These are phyloP conservation scores for Macrotus californicus DNA, from an alignment of 2,113 vertebrate species.

Conservation along the genomic window DNA sequence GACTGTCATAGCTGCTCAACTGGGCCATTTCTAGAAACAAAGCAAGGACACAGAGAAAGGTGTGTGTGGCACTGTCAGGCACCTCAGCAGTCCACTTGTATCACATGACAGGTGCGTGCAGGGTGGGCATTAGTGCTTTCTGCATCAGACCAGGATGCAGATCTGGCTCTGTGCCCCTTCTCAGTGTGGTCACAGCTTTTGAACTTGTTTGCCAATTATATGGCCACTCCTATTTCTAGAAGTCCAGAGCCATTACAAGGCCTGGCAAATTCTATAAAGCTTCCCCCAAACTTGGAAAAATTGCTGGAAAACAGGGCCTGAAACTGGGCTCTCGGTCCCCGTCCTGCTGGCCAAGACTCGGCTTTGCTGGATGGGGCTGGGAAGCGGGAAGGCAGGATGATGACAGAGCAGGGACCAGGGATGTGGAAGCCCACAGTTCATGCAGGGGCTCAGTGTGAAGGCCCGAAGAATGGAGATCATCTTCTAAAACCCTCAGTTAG, in stretches of 20 bases:
- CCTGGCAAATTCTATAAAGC: slow-evolving; percentile 8
- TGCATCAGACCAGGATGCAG: neutral
- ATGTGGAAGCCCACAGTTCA: neutral
- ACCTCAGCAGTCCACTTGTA: neutral
- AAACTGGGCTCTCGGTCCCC: neutral
- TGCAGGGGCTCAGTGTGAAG: neutral
- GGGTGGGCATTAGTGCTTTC: neutral
- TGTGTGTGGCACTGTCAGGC: neutral
- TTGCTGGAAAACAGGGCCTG: neutral
- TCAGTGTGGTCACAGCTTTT: neutral
- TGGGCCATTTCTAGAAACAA: slow-evolving; percentile 93
- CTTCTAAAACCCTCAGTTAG: neutral
- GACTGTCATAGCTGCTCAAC: slow-evolving; percentile 95
- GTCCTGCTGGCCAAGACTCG: neutral
- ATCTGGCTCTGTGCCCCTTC: neutral
- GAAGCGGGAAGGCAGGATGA: neutral
- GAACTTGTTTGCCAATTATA: neutral
- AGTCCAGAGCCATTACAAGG: neutral
- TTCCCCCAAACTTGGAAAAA: neutral
- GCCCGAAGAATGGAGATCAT: neutral
- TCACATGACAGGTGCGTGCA: neutral
- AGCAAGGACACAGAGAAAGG: slow-evolving; percentile 54
- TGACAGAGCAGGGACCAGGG: neutral
- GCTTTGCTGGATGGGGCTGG: neutral
- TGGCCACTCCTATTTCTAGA: neutral